Conservation (phyloP, 2,113 vertebrate species). For the Brachypodius melanocephalos region DNA sequence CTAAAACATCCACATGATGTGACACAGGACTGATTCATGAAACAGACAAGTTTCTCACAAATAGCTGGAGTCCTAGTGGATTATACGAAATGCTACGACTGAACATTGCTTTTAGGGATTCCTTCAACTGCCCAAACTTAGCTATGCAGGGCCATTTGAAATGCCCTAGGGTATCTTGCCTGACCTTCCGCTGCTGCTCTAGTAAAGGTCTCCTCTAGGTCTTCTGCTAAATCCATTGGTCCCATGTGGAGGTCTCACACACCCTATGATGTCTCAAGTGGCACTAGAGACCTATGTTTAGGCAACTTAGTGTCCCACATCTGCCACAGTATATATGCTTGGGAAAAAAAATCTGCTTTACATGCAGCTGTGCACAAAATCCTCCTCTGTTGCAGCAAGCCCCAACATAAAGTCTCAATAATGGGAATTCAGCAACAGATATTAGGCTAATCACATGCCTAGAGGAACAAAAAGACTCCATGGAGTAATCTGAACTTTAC, state of each 20-base stretch:
- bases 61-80: neutral
- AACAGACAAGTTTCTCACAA: neutral
- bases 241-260: neutral
- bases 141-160: neutral
- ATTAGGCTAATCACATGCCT: neutral
- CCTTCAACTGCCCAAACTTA: neutral
- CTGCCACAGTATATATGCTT: neutral
- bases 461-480: neutral
- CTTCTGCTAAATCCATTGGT: neutral
- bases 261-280: neutral
- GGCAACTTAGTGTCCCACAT: neutral
- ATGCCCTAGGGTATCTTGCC: neutral
- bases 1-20: neutral
- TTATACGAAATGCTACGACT: neutral
- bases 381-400: neutral
- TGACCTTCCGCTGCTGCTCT: neutral
- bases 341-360: neutral
- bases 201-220: neutral
- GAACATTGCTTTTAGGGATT: neutral
- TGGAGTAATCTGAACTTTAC: neutral
- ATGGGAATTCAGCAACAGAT: neutral
- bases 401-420: neutral
- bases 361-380: neutral
- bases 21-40: neutral
- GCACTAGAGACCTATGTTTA: neutral